Conservation (phyloP, 2,888 invertebrate species). For the Tiliacea citrago region DNA sequence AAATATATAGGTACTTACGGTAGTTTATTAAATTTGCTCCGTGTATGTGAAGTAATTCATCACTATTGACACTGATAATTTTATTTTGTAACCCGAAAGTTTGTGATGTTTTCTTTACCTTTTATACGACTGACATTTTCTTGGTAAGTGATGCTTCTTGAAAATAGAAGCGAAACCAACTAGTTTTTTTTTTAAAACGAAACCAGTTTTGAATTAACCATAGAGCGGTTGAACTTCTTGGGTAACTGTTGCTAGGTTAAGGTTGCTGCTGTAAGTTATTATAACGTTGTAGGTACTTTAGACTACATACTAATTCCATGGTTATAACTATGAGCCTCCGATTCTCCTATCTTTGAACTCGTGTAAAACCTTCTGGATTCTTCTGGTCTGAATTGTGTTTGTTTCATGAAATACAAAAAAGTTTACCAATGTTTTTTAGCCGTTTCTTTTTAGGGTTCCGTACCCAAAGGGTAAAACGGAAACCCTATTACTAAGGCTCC, state of each 20-base stretch:
- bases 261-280: neutral
- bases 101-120: slow-evolving; percentile 72
- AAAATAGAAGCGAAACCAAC: slow-evolving; percentile 74
- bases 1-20: slow-evolving; percentile 79
- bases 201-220: slow-evolving; percentile 28
- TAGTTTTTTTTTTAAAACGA: slow-evolving; percentile 42
- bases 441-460: too few relatives aligned
- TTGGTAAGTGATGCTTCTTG: slow-evolving; percentile 65
- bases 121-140: slow-evolving; percentile 79
- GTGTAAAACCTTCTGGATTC: neutral
- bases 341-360: neutral
- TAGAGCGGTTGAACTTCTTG: slow-evolving; percentile 11
- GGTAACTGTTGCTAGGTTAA: neutral
- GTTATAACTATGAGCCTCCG: neutral
- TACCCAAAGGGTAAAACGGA: too few relatives aligned
- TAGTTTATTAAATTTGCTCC: slow-evolving; percentile 62
- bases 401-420: neutral
- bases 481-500: too few relatives aligned
- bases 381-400: too few relatives aligned
- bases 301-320: neutral
- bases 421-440: too few relatives aligned
- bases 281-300: neutral
- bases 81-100: slow-evolving; percentile 89
- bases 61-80: slow-evolving; percentile 86
- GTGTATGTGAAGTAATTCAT: slow-evolving; percentile 74